phyloP scores from a whole-genome alignment of 1,140 invertebrate genomes.

The Mya arenaria region DNA sequence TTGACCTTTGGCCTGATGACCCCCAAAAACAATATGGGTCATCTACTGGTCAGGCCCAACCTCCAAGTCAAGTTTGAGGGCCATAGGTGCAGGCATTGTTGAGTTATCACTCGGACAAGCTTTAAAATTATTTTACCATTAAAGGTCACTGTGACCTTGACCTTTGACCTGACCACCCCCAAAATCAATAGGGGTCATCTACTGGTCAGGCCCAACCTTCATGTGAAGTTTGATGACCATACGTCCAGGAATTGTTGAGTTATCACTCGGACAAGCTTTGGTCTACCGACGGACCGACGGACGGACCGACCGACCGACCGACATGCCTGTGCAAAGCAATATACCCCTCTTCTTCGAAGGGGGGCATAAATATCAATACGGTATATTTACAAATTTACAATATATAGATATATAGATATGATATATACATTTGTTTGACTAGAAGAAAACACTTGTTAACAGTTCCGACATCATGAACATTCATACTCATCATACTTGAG shows the following conservation, averaged over 20 bases:
- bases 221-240: not conserved
- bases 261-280: not conserved
- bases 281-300: not conserved
- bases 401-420: too few species aligned
- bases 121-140: not conserved
- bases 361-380: not conserved
- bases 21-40: not conserved
- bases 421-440: too few species aligned
- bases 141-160: not conserved
- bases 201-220: not conserved
- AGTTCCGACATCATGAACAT: too few species aligned
- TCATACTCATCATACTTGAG: too few species aligned
- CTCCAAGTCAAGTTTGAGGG: not conserved
- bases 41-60: slow-evolving; percentile 11
- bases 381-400: not conserved
- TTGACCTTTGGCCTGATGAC: slow-evolving; percentile 18
- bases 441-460: too few species aligned
- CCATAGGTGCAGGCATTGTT: not conserved
- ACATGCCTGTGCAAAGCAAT: not conserved
- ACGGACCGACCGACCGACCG: not conserved
- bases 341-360: not conserved
- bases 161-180: not conserved
- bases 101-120: slow-evolving; percentile 6
- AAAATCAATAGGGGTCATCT: not conserved
- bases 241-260: not conserved